phyloP scores from a whole-genome alignment of 2,797 vertebrate genomes.

The Anguilla pacifica region DNA sequence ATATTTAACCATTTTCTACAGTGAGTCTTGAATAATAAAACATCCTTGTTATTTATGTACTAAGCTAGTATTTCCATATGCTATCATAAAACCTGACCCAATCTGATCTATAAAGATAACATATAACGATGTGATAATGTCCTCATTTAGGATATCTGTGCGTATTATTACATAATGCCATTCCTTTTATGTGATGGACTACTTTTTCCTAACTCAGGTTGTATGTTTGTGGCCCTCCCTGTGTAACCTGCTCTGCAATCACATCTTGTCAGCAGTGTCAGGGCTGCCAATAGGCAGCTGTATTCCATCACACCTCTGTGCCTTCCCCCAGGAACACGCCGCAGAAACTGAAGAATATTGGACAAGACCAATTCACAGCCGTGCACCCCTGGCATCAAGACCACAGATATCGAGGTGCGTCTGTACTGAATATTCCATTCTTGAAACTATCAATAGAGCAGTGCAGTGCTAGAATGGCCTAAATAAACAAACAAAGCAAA shows the following conservation, averaged over 20 bases:
- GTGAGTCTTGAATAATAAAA: not conserved
- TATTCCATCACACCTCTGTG: not conserved
- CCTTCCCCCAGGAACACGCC: not conserved
- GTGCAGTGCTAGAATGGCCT: not conserved
- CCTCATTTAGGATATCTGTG: not conserved
- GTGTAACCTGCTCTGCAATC: not conserved
- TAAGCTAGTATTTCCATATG: not conserved
- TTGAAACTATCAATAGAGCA: not conserved
- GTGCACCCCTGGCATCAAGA: not conserved
- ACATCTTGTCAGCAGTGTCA: not conserved
- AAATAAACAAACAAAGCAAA: not conserved
- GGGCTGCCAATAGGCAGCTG: not conserved
- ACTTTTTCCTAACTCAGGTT: not conserved
- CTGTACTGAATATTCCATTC: not conserved
- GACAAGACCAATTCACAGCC: not conserved
- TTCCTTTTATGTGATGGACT: not conserved
- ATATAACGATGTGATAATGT: not conserved
- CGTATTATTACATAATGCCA: not conserved
- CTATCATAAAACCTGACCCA: not conserved
- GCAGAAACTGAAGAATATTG: not conserved
- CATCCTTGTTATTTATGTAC: not conserved
- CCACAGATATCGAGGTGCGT: not conserved
- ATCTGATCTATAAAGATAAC: not conserved
- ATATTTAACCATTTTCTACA: not conserved
- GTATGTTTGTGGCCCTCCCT: not conserved